phyloP scores from a whole-genome alignment of 2,888 invertebrate species.

The Leptodirus hochenwartii region DNA sequence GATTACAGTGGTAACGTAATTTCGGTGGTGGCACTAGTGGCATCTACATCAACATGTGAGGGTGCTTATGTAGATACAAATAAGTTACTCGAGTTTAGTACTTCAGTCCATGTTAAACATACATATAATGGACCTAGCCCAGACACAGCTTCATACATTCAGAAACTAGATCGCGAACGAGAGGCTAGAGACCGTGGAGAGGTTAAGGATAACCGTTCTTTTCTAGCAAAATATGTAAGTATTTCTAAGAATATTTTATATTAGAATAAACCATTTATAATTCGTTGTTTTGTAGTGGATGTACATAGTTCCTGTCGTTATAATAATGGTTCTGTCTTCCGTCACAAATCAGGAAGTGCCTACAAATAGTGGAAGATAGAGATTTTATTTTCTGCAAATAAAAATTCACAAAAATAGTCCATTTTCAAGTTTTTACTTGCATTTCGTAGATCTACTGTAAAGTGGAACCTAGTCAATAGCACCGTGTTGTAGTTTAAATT shows the following conservation, averaged over 20 bases:
- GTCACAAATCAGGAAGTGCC: constrained; percentile 61
- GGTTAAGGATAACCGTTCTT: constrained; percentile 84
- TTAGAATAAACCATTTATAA: constrained; percentile 7
- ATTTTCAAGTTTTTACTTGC: too few species aligned
- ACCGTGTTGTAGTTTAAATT: too few species aligned
- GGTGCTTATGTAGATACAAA: constrained; percentile 25
- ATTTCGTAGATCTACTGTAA: too few species aligned
- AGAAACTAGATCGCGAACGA: constrained; percentile 81
- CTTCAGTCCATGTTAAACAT: constrained; percentile 60
- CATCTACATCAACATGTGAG: constrained; percentile 28
- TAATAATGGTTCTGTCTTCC: constrained; percentile 79
- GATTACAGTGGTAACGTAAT: constrained; percentile 64
- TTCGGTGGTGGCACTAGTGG: constrained; percentile 41
- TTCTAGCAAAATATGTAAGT: constrained; percentile 95
- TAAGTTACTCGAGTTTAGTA: constrained; percentile 42
- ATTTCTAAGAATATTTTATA: constrained; percentile 4
- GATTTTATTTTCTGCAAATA: too few species aligned
- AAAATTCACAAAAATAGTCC: too few species aligned
- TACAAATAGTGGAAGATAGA: constrained; percentile 13
- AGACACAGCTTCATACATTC: constrained; percentile 88
- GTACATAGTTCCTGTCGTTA: constrained; percentile 89
- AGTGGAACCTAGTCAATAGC: too few species aligned
- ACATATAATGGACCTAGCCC: constrained; percentile 78
- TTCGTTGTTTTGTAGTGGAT: constrained; percentile 71
- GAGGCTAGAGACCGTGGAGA: constrained; percentile 79